phyloP scores from a whole-genome alignment of 2,113 vertebrate species.

The Cinclus cinclus region DNA sequence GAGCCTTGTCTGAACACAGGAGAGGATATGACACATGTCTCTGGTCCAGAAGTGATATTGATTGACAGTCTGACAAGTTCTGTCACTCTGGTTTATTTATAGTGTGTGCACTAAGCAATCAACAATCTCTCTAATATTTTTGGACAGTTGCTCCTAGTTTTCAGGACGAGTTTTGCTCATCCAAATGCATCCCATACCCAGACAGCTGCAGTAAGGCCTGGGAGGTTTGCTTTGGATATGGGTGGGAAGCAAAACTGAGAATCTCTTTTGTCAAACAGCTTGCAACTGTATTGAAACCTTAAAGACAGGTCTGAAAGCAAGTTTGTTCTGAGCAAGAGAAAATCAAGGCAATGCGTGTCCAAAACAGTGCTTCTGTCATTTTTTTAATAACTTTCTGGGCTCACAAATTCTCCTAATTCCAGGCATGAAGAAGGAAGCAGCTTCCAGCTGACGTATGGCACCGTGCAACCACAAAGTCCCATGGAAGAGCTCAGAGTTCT shows the following conservation, averaged over 20 bases:
- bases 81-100: constrained; percentile 1
- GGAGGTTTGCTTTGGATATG: neutral
- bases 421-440: neutral
- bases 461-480: neutral
- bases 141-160: constrained; percentile 21
- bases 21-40: neutral
- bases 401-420: neutral
- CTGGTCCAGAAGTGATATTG: neutral
- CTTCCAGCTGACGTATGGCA: neutral
- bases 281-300: neutral
- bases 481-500: neutral
- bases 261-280: neutral
- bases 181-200: neutral
- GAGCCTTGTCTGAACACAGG: neutral
- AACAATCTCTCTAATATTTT: neutral
- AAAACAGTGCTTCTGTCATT: neutral
- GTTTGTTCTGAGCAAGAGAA: neutral
- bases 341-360: neutral
- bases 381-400: neutral
- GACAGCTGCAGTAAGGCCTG: neutral
- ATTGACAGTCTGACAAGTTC: constrained; percentile 44
- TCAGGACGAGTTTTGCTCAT: constrained; percentile 32
- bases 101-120: neutral
- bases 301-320: neutral
- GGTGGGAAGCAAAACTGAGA: neutral